A percentile compares a stretch with the other conserved stretches of the same genome.
Conservation (phyloP, 1,140 invertebrate species). For the Muscidifurax raptorellus region DNA sequence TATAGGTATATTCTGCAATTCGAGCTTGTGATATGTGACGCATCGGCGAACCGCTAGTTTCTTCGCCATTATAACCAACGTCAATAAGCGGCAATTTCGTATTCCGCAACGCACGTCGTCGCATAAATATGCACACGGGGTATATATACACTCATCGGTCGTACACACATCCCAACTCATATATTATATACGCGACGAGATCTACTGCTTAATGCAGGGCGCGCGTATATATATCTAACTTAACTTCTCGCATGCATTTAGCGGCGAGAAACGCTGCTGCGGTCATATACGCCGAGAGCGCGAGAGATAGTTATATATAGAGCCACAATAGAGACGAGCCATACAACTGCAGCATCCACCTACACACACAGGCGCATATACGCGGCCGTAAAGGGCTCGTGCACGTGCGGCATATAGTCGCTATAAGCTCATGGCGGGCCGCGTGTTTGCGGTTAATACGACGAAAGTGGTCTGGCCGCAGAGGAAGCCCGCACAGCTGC, state of each 20-base stretch:
- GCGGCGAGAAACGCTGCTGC: not conserved
- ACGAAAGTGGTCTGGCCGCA: conserved; percentile 30
- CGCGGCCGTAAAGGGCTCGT: not conserved
- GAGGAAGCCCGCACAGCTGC: not conserved
- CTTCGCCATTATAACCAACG: no score
- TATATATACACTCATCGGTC: no score
- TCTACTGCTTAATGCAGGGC: not conserved
- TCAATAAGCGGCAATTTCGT: no score
- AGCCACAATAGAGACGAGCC: not conserved
- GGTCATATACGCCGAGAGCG: not conserved
- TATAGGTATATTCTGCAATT: no score
- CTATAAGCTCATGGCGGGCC: conserved; percentile 10
- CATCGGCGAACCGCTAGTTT: no score
- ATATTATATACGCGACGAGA: not conserved
- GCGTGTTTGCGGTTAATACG: conserved; percentile 46
- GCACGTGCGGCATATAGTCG: conserved; percentile 3
- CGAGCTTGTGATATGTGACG: no score
- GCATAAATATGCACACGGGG: no score
- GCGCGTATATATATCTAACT: not conserved
- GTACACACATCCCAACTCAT: no score
- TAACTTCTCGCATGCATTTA: not conserved
- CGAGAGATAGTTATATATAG: not conserved
- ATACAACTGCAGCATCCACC: not conserved
- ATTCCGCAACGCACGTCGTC: no score
- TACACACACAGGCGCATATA: not conserved